These are phyloP conservation scores for Melanchra persicariae DNA, from an alignment of 2,888 invertebrate species.

Conservation along the genomic window DNA sequence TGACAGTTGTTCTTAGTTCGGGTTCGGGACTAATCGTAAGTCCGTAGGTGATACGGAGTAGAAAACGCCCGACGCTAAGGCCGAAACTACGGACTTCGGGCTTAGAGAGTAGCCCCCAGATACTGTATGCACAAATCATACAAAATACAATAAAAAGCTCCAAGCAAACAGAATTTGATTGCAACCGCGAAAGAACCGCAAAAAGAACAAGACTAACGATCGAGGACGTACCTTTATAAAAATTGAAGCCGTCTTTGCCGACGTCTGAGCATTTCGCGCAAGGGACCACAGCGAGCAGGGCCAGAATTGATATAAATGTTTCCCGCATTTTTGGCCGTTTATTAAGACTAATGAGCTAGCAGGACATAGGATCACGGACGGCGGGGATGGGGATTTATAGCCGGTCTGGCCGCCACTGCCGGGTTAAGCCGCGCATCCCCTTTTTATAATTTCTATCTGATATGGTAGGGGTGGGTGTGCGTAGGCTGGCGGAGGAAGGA, in stretches of 20 bases:
- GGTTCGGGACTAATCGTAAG: no score
- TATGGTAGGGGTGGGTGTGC: constrained; percentile 40
- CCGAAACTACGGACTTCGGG: no score
- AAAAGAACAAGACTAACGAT: no score
- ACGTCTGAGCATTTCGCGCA: constrained; percentile 75
- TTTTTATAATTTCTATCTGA: constrained; percentile 79
- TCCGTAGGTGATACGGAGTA: no score
- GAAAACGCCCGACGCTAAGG: no score
- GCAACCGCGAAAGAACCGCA: constrained; percentile 10
- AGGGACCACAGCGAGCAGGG: constrained; percentile 74
- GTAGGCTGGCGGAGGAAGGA: constrained; percentile 33
- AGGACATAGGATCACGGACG: constrained; percentile 65
- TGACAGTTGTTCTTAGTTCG: no score
- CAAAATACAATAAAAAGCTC: constrained; percentile 11
- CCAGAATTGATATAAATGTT: constrained; percentile 81
- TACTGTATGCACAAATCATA: background rate
- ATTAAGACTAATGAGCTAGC: constrained; percentile 76
- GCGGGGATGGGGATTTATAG: constrained; percentile 63
- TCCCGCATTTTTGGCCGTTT: constrained; percentile 80
- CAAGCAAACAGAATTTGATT: constrained; percentile 3
- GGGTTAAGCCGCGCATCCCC: constrained; percentile 58
- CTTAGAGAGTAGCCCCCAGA: no score
- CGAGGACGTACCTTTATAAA: constrained; percentile 84
- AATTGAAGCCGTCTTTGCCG: constrained; percentile 86
- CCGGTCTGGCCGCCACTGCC: constrained; percentile 66